These are phyloP conservation scores for Drosophila multiciliata DNA, from an alignment of 2,888 invertebrate species.

Conservation along the genomic window DNA sequence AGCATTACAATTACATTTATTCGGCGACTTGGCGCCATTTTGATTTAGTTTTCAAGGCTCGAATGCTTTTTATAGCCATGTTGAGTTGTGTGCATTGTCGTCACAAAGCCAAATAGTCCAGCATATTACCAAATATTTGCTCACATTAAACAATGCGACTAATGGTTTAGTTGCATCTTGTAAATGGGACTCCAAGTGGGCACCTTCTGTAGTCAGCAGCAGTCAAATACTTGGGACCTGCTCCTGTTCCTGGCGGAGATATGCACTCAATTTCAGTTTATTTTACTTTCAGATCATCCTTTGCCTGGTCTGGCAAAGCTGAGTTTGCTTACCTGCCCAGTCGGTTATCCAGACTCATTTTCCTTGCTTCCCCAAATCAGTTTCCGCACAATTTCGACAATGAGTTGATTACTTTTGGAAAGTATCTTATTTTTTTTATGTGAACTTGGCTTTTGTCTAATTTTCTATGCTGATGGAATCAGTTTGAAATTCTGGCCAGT, in stretches of 20 bases:
- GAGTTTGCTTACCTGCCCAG: conserved; percentile 60
- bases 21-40: conserved; percentile 59
- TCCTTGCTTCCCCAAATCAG: neutral
- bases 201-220: conserved; percentile 4
- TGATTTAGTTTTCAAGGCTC: conserved; percentile 47
- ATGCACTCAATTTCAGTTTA: conserved; percentile 73
- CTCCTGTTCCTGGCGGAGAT: conserved; percentile 13
- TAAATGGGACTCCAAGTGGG: neutral
- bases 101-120: conserved; percentile 19
- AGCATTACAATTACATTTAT: conserved; percentile 56
- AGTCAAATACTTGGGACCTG: conserved; percentile 37
- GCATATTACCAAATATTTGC: conserved; percentile 44
- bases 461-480: neutral
- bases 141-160: conserved; percentile 34
- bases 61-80: conserved; percentile 19
- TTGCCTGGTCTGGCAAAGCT: conserved; percentile 37
- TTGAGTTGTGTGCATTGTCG: conserved; percentile 11
- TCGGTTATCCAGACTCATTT: neutral
- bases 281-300: conserved; percentile 74
- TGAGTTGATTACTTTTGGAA: neutral
- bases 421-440: neutral
- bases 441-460: neutral
- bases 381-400: conserved; percentile 7
- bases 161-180: neutral
- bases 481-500: neutral